These are phyloP conservation scores for Colinus virginianus DNA, from an alignment of 2,113 vertebrate species.

Conservation along the genomic window DNA sequence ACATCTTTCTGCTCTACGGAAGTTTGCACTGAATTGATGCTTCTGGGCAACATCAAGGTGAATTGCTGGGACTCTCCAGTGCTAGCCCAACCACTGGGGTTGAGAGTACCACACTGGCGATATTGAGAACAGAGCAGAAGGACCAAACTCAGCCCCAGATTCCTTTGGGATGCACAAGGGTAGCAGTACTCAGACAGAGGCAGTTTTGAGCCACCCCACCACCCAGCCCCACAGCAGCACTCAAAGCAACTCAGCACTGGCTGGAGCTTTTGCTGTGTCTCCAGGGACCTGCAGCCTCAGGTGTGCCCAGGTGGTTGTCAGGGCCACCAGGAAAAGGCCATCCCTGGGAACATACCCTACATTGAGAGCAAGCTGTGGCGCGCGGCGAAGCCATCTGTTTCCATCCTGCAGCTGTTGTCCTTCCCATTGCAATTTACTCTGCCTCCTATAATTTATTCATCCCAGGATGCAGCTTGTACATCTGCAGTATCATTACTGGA, in stretches of 20 bases:
- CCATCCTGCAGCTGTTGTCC: slow-evolving; percentile 59
- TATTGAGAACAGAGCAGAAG: background rate
- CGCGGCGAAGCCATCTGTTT: background rate
- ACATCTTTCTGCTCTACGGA: background rate
- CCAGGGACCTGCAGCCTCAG: background rate
- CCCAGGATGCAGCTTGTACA: slow-evolving; percentile 69
- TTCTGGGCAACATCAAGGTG: background rate
- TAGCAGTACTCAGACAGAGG: background rate
- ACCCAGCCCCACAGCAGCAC: background rate
- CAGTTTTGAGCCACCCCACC: background rate
- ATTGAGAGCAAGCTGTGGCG: background rate
- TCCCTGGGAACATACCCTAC: background rate
- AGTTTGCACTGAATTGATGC: no score
- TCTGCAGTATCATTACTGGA: slow-evolving; percentile 70
- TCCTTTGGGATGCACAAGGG: background rate
- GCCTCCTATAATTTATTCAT: slow-evolving; percentile 71
- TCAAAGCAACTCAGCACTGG: rapidly evolving
- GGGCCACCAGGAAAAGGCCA: background rate
- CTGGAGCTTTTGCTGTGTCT: background rate
- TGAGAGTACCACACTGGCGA: background rate
- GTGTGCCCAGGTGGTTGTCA: slow-evolving; percentile 5
- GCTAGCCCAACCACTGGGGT: background rate
- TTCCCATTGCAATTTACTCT: slow-evolving; percentile 49
- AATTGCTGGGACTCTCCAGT: background rate
- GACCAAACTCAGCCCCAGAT: background rate